Evolutionary conservation across 2,113 vertebrate species (phyloP).

Genomic region (Thymallus thymallus): DNA sequence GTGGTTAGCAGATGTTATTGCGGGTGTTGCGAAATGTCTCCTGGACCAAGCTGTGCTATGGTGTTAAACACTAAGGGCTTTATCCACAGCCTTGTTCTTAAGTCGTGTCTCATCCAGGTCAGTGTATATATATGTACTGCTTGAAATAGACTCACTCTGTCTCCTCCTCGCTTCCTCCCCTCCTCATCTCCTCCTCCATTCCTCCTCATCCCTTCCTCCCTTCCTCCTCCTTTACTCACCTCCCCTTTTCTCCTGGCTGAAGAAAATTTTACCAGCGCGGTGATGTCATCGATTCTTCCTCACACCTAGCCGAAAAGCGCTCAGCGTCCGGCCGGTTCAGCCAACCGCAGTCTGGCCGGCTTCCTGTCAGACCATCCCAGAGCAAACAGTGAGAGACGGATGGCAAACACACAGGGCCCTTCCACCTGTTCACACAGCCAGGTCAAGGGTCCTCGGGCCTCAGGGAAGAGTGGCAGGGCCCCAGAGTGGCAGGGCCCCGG

Average conservation of each 20-base stretch:
- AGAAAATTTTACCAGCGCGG: slow-evolving; percentile 39
- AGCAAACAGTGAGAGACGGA: slow-evolving; percentile 58
- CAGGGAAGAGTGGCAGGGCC: slow-evolving; percentile 1
- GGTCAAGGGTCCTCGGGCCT: slow-evolving; percentile 25
- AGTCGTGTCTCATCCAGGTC: slow-evolving; percentile 9
- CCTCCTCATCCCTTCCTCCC: too few species aligned
- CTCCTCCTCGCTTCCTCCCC: slow-evolving; percentile 21
- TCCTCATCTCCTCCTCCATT: too few species aligned
- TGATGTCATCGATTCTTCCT: slow-evolving; percentile 67
- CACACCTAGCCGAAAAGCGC: slow-evolving; percentile 53
- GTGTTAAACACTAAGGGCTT: neutral
- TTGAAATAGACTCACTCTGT: slow-evolving; percentile 42
- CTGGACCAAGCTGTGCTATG: neutral
- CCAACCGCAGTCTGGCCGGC: slow-evolving; percentile 61
- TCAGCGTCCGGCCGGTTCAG: slow-evolving; percentile 52
- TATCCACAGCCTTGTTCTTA: neutral
- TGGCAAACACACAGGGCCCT: slow-evolving; percentile 52
- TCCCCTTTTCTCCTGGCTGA: neutral
- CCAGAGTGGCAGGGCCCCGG: neutral
- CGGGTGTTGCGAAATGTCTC: too few species aligned
- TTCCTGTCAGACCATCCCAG: slow-evolving; percentile 69
- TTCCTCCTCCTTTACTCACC: slow-evolving; percentile 17
- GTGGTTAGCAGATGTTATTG: too few species aligned
- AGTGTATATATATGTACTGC: slow-evolving; percentile 30
- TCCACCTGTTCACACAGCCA: slow-evolving; percentile 55